These are phyloP conservation scores for Harpagifer antarcticus DNA, from an alignment of 2,797 vertebrate genomes.

Conservation along the genomic window DNA sequence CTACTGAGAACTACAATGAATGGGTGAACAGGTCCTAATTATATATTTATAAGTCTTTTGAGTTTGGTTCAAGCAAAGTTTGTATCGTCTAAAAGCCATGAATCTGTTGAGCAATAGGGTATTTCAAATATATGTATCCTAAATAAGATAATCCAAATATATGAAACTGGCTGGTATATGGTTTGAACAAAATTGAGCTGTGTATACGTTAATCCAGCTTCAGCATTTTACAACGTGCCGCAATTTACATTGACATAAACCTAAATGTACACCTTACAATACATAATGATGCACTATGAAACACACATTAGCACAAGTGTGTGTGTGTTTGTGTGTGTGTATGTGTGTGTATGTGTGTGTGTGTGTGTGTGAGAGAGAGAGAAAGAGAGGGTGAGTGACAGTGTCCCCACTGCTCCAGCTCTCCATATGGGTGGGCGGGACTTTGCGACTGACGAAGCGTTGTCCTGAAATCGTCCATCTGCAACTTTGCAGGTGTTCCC, in stretches of 20 bases:
- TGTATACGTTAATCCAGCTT: not conserved
- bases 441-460: conserved; percentile 89
- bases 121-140: no score
- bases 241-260: not conserved
- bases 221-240: not conserved
- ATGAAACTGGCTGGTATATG: not conserved
- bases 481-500: conserved; percentile 98
- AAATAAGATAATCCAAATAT: not conserved
- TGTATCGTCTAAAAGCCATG: not conserved
- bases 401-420: conserved; percentile 79
- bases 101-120: not conserved
- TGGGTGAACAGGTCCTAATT: not conserved
- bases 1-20: not conserved
- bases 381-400: conserved; percentile 59
- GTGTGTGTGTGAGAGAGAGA: not conserved
- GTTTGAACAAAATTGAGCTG: not conserved
- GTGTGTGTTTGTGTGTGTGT: conserved; percentile 17
- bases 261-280: conserved; percentile 1
- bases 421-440: conserved; percentile 97
- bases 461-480: conserved; percentile 96
- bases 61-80: not conserved
- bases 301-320: not conserved
- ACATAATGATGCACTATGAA: not conserved
- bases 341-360: conserved; percentile 15
- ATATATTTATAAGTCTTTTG: not conserved